Evolutionary conservation across 2,888 invertebrate species (phyloP), one percentile per base, ranked within the genome.

Genomic region (Cinara cedri): DNA sequence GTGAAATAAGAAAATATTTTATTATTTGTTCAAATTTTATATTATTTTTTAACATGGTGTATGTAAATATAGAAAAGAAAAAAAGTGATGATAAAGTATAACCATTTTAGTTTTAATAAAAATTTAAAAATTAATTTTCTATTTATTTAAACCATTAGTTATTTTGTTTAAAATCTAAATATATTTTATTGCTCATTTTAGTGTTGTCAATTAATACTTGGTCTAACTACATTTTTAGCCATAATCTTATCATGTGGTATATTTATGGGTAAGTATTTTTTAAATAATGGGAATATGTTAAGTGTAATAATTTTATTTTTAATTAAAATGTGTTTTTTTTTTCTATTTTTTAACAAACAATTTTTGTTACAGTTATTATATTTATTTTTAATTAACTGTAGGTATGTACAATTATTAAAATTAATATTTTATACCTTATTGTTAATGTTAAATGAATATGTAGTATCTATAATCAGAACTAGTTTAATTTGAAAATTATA

Each of bases 181-280:
- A 34, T 34, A 34, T 34, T 34, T 26, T 26, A 24, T 68, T 8
- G 13, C 54, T 19, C 1, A 11, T n/a, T n/a, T n/a, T n/a, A n/a
- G n/a, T n/a, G n/a, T 55, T 16, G 16, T 55, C 21, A 8, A 72
- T 21, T 42, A 14, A 55, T 55, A 21, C 42, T n/a, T 68, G 34
- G 14, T 26, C 34, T 55, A 21, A 55, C 14, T 21, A 55, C 42
- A 21, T 46, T 46, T 13, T 72, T 44, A 46, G 46, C 16, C 44
- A 51, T 51, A 13, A 44, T 34, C 42, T 19, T 63, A 44, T 57
- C 42, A 49, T 42, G 10, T 54, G n/a, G 54, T 54, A 44, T 57
- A 46, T 62, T 10, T 21, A 10, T 63, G 10, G 63, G 74, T 74
- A 74, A 74, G 63, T 74, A 74, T 74, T 8, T 63, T 54, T 74